Evolutionary conservation across 2,113 vertebrate species (phyloP), one percentile per base, ranked within the genome.

Genomic region (Helogale parvula): DNA sequence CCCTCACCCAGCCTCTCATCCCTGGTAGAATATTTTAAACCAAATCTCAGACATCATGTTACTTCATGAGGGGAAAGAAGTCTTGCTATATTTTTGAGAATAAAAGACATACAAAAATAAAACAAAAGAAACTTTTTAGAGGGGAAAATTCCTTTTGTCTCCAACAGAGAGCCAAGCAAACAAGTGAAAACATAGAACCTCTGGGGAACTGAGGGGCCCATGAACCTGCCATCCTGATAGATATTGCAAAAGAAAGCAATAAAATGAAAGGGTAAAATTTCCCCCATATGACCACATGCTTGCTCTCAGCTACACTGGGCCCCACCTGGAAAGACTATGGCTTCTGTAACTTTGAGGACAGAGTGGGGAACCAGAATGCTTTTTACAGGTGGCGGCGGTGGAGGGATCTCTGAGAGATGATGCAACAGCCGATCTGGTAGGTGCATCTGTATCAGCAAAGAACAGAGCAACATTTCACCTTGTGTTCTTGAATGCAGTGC

Each of bases 391-490:
- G 14, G 27, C 45, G 23, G 45, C 88, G n/a, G 35, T 72, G 10
- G 4, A 54, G 16, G 21, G 16, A 23, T 84, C 45, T 89, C 71
- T 81, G 29, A 23, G 69, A 88, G 38, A 92, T 50, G 69, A 54
- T 50, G 57, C 31, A 76, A 5, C 21, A 69, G 94, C 86, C 33
- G 57, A 97, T 95, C 93, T 79, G 71, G 97, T 85, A 77, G 80
- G 47, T 85, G 60, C 50, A 52, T 97, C 91, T 7, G 21, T 84
- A 35, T 95, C 84, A 90, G 79, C 88, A 96, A 90, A 96, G 93
- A 92, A 77, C 69, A 94, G 80, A 91, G 96, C 57, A 52, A 25
- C 54, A 71, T 72, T 96, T 88, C 71, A 50, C 83, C 69, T 94
- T n/a, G 2, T 45, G 76, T 83, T 90, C 88, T 65, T 77, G 66